Base-by-base conservation (phyloP, 2,888 invertebrate species). In the Brachypalpus laphriformis region DNA sequence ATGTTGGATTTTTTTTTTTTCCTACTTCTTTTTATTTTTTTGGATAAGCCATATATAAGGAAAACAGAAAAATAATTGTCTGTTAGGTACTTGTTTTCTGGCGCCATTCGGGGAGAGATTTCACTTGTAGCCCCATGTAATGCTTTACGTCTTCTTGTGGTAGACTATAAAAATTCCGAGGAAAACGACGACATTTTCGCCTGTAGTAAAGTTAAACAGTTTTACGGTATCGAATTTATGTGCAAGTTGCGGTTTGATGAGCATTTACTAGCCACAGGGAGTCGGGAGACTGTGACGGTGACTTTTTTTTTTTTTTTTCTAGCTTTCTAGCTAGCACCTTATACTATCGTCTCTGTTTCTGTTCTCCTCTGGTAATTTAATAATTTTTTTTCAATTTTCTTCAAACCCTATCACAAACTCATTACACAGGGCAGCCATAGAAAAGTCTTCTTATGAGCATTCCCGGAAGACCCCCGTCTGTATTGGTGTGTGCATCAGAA, bases 301-400 rank as follows among this genome's bases (percentile, higher is more conserved):
- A 40, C 14, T 40, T 40, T 40, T 2, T 42, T 37, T 49, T 45
- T 8, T 56, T 16, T 18, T 18, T 40, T 54, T 16, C 14, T 40
- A 51, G 9, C 45, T 56, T 16, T 18, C 14, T 40, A 45, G 25
- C 14, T 40, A 51, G 9, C 45, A 61, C 40, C 47, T 16, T 59
- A 9, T 8, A 22, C n/a, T 8, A 6, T 18, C 22, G 22, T 40
- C 28, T 31, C 6, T 18, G 31, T 5, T 3, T 2, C 9, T 3
- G 49, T 51, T 61, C 28, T 42, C 51, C 68, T 51, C 57, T 16
- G 77, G 82, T 77, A 82, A 82, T 68, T 82, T 63, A 77, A 82
- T 77, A 77, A 72, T 66, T 71, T 77, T 82, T 25, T 25, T 25
- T 77, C 59, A 66, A 72, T 82, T 72, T 66, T 61, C 66, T 59